A percentile compares a stretch with the other conserved stretches of the same genome.
phyloP scores from a whole-genome alignment of 2,797 vertebrate genomes.

The Typhlichthys subterraneus region DNA sequence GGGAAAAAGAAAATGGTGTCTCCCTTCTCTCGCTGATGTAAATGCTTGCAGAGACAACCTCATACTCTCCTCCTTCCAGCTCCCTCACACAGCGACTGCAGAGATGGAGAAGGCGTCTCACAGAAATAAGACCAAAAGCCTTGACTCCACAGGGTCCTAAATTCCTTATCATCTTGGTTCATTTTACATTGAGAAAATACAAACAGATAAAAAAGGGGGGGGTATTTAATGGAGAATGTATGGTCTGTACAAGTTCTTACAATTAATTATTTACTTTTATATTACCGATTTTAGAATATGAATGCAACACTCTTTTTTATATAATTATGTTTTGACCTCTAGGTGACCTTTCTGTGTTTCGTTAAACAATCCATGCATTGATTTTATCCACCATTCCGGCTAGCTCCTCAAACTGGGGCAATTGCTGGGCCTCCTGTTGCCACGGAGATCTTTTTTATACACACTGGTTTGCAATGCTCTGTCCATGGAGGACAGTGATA shows the following conservation, averaged over 20 bases:
- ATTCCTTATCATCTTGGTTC: slow-evolving; percentile 6
- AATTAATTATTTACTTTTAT: too few relatives aligned
- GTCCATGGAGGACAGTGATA: slow-evolving; percentile 64
- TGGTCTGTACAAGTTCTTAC: too few relatives aligned
- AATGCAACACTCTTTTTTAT: not conserved
- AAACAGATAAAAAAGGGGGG: not conserved
- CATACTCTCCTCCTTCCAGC: slow-evolving; percentile 48
- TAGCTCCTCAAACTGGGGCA: slow-evolving; percentile 55
- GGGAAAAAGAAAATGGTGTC: slow-evolving; percentile 11
- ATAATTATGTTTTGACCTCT: slow-evolving; percentile 8
- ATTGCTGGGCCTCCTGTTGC: slow-evolving; percentile 64
- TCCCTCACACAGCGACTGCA: slow-evolving; percentile 73
- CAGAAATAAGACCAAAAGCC: slow-evolving; percentile 51
- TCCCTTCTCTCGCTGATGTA: slow-evolving; percentile 58
- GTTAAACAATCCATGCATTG: slow-evolving; percentile 34
- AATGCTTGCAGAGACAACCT: slow-evolving; percentile 64
- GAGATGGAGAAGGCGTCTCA: slow-evolving; percentile 72
- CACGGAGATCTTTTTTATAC: slow-evolving; percentile 73
- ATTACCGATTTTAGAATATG: not conserved
- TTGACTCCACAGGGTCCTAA: slow-evolving; percentile 68
- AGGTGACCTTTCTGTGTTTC: slow-evolving; percentile 19
- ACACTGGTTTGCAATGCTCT: slow-evolving; percentile 59
- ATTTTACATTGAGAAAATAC: slow-evolving; percentile 6
- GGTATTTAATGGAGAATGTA: too few relatives aligned
- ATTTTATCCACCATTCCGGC: slow-evolving; percentile 45